A percentile compares a stretch with the other conserved stretches of the same genome.
Conservation (phyloP, 2,888 invertebrate genomes). For the Nephrotoma flavescens region DNA sequence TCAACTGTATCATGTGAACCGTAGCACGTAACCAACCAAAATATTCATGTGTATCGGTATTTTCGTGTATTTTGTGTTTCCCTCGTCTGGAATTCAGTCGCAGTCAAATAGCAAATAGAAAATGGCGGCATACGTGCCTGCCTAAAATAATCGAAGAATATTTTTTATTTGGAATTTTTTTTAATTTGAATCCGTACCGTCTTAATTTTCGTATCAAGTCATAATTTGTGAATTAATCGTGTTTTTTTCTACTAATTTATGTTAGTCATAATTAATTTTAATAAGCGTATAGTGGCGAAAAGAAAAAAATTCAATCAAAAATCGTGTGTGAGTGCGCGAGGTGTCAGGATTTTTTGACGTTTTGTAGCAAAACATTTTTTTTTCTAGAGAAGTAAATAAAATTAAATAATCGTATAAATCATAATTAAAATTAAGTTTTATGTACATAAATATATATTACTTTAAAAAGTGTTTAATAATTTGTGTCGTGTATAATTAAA, state of each 20-base stretch:
- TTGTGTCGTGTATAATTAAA: neutral
- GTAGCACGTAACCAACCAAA: neutral
- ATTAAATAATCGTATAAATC: neutral
- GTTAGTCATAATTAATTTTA: neutral
- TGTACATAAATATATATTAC: neutral
- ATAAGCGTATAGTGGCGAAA: neutral
- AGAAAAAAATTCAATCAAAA: neutral
- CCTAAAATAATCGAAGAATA: neutral
- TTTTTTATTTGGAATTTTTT: neutral
- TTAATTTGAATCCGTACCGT: neutral
- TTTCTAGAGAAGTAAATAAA: neutral
- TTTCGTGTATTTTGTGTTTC: neutral
- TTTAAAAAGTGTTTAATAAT: neutral
- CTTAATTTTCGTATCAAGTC: neutral
- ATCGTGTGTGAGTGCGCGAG: neutral
- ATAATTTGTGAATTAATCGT: neutral
- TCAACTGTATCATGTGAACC: neutral
- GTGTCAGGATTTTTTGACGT: neutral
- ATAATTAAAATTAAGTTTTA: neutral
- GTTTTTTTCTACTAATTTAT: neutral
- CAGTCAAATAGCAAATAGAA: neutral
- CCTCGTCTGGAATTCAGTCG: neutral
- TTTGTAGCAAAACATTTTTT: neutral
- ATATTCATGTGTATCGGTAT: neutral
- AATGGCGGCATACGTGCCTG: constrained; percentile 1